Evolutionary conservation across 1,140 invertebrate genomes (phyloP).

Genomic region (Orchesella cincta): DNA sequence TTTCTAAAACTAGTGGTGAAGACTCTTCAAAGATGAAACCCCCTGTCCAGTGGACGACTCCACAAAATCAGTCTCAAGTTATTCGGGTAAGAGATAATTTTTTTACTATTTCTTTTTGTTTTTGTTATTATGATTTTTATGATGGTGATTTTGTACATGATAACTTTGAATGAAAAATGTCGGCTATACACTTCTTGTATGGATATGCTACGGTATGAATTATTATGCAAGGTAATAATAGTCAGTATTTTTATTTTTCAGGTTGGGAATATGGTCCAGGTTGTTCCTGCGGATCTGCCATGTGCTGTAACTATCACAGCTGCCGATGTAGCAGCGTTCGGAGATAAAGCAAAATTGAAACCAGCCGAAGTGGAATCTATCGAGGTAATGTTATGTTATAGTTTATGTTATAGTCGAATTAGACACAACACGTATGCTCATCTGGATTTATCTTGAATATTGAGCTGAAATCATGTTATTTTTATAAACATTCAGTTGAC

Average conservation of each 20-base stretch:
- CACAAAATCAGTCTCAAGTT: slow-evolving; percentile 42
- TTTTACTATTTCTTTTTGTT: background rate
- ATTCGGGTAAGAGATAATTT: slow-evolving; percentile 50
- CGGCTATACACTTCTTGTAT: no score
- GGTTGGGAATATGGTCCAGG: slow-evolving; percentile 65
- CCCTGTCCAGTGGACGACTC: background rate
- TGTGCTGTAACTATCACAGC: slow-evolving; percentile 6
- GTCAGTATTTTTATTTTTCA: slow-evolving; percentile 46
- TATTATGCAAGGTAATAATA: no score
- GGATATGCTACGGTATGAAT: no score
- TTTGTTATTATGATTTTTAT: no score
- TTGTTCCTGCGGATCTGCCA: slow-evolving; percentile 58
- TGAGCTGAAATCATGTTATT: no score
- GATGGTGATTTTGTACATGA: no score
- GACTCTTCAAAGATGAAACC: background rate
- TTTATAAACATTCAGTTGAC: no score
- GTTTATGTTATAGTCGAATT: no score
- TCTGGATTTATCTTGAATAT: no score
- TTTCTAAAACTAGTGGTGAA: background rate
- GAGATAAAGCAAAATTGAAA: background rate
- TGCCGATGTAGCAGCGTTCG: background rate
- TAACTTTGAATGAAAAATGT: no score
- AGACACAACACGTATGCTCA: no score
- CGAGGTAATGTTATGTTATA: no score
- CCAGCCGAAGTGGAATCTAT: background rate